Percentiles rank a stretch among this genome's conserved stretches.
Conservation (phyloP, 2,797 vertebrate genomes). For the Diceros bicornis region DNA sequence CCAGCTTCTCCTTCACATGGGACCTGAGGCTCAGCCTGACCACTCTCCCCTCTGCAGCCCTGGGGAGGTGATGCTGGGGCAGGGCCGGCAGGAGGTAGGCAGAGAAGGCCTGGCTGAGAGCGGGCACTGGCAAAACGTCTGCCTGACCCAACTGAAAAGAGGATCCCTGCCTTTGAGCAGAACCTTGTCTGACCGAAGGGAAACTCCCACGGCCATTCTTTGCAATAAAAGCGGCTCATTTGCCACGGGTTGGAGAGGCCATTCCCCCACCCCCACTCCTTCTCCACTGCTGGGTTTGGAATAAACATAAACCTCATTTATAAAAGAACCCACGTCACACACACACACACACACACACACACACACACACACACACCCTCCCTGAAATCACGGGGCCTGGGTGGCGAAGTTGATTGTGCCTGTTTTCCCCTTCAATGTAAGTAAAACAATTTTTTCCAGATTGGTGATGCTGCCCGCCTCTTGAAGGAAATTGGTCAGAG, state of each 20-base stretch:
- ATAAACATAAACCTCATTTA: constrained; percentile 88
- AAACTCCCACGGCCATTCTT: constrained; percentile 87
- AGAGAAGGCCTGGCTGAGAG: constrained; percentile 39
- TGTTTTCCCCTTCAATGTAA: constrained; percentile 82
- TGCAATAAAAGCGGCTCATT: constrained; percentile 83
- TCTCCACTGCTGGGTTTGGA: constrained; percentile 85
- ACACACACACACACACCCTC: constrained; percentile 4
- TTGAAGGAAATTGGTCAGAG: constrained; percentile 60
- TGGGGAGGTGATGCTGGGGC: neutral
- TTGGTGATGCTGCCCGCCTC: constrained; percentile 39
- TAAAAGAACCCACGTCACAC: constrained; percentile 81
- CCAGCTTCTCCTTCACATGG: neutral
- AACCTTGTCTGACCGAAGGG: constrained; percentile 87
- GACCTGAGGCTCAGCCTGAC: neutral
- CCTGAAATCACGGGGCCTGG: constrained; percentile 59
- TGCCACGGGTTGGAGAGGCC: constrained; percentile 84
- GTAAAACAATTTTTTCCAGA: constrained; percentile 79
- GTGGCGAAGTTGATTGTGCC: constrained; percentile 86
- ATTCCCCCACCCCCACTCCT: constrained; percentile 77
- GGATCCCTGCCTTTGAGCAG: constrained; percentile 76
- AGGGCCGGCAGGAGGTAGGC: constrained; percentile 44
- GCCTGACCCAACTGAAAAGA: constrained; percentile 80
- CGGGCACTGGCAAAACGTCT: neutral
- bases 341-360: constrained; percentile 83
- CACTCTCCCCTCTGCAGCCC: neutral